These are phyloP conservation scores for Drosophila sulfurigaster DNA, from an alignment of 1,140 invertebrate species.

Conservation along the genomic window DNA sequence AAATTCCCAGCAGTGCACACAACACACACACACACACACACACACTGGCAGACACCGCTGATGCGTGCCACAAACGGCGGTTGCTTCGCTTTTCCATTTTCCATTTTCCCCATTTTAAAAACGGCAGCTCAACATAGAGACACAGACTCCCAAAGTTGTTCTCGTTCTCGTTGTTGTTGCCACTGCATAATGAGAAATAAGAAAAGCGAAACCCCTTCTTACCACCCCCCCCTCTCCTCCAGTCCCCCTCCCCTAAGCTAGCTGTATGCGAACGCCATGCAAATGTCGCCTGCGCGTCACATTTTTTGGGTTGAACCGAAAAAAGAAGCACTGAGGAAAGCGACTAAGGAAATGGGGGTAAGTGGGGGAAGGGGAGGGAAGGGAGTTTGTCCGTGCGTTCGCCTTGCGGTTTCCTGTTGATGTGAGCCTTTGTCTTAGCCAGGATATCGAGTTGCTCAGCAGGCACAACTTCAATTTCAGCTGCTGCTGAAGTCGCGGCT, in stretches of 20 bases:
- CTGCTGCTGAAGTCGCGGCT: slow-evolving; percentile 4
- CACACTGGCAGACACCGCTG: slow-evolving; percentile 43
- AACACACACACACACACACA: slow-evolving; percentile 34
- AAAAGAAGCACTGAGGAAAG: not conserved
- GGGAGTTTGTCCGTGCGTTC: slow-evolving; percentile 7
- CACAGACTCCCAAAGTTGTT: slow-evolving; percentile 2
- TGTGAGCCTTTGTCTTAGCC: slow-evolving; percentile 76
- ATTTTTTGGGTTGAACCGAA: slow-evolving; percentile 28
- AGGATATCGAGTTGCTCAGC: slow-evolving; percentile 60
- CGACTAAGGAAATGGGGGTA: not conserved
- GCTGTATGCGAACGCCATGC: slow-evolving; percentile 23
- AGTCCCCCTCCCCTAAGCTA: too few species aligned
- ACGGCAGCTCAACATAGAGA: slow-evolving; percentile 9
- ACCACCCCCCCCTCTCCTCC: not conserved
- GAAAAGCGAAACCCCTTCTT: slow-evolving; percentile 53
- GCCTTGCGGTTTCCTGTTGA: slow-evolving; percentile 78
- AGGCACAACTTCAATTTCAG: slow-evolving; percentile 18
- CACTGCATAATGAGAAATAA: slow-evolving; percentile 74
- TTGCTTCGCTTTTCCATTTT: slow-evolving; percentile 36
- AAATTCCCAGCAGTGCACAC: slow-evolving; percentile 67
- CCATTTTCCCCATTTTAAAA: slow-evolving; percentile 26
- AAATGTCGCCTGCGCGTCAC: slow-evolving; percentile 47
- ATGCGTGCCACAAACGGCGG: slow-evolving; percentile 52
- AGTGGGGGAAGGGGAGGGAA: not conserved
- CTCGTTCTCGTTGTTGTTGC: slow-evolving; percentile 25